Conservation (phyloP, 2,888 invertebrate species). For the Napeogenes inachia region DNA sequence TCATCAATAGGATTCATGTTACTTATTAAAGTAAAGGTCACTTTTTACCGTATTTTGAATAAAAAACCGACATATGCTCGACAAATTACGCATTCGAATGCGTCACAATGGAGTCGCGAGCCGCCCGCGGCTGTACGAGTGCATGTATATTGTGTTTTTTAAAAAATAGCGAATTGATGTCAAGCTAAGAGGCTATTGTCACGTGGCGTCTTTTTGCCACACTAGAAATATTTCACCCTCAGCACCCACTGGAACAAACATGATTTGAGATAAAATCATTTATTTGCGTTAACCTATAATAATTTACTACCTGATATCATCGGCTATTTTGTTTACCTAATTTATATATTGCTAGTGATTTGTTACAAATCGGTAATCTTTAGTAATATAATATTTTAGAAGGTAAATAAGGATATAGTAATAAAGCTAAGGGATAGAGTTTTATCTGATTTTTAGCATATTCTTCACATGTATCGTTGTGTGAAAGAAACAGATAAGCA, state of each 20-base stretch:
- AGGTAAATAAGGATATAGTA: neutral
- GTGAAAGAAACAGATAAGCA: constrained; percentile 58
- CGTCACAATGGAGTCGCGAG: constrained; percentile 59
- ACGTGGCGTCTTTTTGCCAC: constrained; percentile 50
- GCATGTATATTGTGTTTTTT: constrained; percentile 49
- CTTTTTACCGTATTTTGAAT: constrained; percentile 55
- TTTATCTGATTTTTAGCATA: constrained; percentile 1
- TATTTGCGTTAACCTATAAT: constrained; percentile 29
- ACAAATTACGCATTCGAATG: constrained; percentile 74
- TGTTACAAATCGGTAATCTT: no score
- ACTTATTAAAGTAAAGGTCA: constrained; percentile 65
- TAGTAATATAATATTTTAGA: no score
- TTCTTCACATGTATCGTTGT: constrained; percentile 38
- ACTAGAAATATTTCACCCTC: constrained; percentile 31
- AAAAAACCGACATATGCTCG: constrained; percentile 72
- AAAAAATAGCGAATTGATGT: constrained; percentile 62
- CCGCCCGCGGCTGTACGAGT: constrained; percentile 57
- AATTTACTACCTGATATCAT: neutral
- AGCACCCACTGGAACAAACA: constrained; percentile 23
- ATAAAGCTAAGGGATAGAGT: neutral
- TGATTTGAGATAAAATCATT: constrained; percentile 14
- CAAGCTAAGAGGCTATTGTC: constrained; percentile 56
- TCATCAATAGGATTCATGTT: constrained; percentile 65
- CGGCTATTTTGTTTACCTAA: neutral
- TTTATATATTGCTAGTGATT: no score